These are phyloP conservation scores for Lomographa bimaculata DNA, from an alignment of 2,888 invertebrate species.

Conservation along the genomic window DNA sequence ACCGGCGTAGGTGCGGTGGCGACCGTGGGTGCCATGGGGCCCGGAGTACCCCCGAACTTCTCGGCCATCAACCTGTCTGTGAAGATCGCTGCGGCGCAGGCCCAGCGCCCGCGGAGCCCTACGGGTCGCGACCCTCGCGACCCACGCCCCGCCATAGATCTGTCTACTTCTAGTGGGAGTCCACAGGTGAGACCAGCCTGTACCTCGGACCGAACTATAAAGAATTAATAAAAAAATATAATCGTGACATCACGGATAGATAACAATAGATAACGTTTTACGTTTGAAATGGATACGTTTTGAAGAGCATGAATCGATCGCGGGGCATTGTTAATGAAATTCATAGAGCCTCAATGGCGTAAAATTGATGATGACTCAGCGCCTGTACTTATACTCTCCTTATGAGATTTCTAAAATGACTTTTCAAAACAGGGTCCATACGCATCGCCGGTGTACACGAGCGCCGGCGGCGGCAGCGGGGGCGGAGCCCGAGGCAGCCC, in stretches of 20 bases:
- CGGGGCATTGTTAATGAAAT: neutral
- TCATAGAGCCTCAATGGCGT: constrained; percentile 4
- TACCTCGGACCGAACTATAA: constrained; percentile 9
- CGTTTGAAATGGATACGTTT: constrained; percentile 9
- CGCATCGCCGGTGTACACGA: constrained; percentile 90
- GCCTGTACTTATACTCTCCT: constrained; percentile 19
- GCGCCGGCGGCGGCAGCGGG: constrained; percentile 88
- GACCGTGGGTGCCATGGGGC: constrained; percentile 86
- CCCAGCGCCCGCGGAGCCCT: constrained; percentile 88
- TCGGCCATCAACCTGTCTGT: constrained; percentile 93
- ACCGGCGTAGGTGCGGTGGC: constrained; percentile 82
- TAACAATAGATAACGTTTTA: no score
- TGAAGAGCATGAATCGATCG: constrained; percentile 16
- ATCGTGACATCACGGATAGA: no score
- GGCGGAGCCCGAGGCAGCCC: constrained; percentile 90
- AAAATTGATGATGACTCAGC: constrained; percentile 5
- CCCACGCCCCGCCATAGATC: constrained; percentile 92
- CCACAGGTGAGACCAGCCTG: constrained; percentile 87
- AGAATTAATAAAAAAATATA: no score
- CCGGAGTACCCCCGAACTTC: constrained; percentile 89
- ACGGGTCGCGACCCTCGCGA: constrained; percentile 91
- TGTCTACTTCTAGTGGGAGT: constrained; percentile 94
- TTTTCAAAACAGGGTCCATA: constrained; percentile 87
- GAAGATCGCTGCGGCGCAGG: constrained; percentile 91
- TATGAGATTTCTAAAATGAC: constrained; percentile 42